These are phyloP conservation scores for Chironomus tentans DNA, from an alignment of 2,888 invertebrate genomes.

Conservation along the genomic window DNA sequence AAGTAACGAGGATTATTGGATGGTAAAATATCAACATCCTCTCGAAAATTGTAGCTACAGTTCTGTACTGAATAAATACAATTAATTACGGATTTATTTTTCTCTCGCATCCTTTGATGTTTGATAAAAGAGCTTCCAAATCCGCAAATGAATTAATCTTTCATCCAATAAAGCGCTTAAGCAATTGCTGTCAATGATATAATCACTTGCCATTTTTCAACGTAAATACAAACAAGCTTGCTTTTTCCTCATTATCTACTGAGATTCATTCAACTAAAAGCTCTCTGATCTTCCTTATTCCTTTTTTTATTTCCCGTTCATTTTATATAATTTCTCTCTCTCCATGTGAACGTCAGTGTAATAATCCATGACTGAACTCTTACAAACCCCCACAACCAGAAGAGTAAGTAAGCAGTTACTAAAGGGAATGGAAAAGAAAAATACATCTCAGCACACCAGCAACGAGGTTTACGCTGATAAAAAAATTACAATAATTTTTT, in stretches of 20 bases:
- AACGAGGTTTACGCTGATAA: background rate
- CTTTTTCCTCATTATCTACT: background rate
- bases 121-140: no score
- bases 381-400: background rate
- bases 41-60: no score
- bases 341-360: background rate
- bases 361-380: background rate
- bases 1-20: no score
- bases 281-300: background rate
- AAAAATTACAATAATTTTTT: background rate
- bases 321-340: background rate
- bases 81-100: no score
- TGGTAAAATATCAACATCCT: no score
- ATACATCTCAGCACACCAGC: background rate
- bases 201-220: no score
- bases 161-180: no score
- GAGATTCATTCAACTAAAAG: background rate
- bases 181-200: no score
- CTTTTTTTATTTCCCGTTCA: background rate
- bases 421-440: no score
- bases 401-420: background rate
- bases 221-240: background rate
- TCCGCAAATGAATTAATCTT: no score
- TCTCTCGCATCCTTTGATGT: no score
- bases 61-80: no score